Evolutionary conservation across 2,797 vertebrate species (phyloP).

Genomic region (Microctenopoma lineatum): DNA sequence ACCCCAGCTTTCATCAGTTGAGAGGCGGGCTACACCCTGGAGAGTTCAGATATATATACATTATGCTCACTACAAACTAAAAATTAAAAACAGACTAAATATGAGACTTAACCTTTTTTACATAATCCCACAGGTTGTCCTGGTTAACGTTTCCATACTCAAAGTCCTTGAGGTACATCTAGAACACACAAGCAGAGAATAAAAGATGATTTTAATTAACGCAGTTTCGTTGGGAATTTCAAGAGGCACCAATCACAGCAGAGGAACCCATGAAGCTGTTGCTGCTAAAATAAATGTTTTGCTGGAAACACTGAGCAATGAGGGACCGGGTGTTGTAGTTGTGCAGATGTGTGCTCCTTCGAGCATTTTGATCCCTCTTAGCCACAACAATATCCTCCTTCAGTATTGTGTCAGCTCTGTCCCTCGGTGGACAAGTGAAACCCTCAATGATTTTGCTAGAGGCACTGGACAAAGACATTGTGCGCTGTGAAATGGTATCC

Average conservation of each 20-base stretch:
- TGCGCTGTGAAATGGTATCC: background rate
- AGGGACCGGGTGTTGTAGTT: background rate
- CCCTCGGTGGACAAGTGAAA: background rate
- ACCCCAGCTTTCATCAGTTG: too few relatives aligned
- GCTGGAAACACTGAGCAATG: background rate
- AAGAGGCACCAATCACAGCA: background rate
- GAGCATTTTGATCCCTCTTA: background rate
- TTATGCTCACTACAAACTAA: background rate
- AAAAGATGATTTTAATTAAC: background rate
- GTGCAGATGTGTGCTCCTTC: background rate
- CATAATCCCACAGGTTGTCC: conserved; percentile 70
- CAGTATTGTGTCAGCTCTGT: background rate
- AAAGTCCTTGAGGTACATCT: conserved; percentile 74
- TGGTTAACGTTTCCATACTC: conserved; percentile 49
- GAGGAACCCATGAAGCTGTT: background rate
- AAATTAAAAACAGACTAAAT: background rate
- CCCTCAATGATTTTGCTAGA: background rate
- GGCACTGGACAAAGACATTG: background rate
- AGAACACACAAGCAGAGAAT: conserved; percentile 23
- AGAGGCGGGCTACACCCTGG: too few relatives aligned
- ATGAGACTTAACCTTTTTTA: conserved; percentile 68
- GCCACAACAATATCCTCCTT: background rate
- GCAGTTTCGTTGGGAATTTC: background rate
- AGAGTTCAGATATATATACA: background rate
- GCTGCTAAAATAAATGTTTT: conserved; percentile 1